Conservation (phyloP, 2,797 vertebrate species). For the Rhincodon typus region DNA sequence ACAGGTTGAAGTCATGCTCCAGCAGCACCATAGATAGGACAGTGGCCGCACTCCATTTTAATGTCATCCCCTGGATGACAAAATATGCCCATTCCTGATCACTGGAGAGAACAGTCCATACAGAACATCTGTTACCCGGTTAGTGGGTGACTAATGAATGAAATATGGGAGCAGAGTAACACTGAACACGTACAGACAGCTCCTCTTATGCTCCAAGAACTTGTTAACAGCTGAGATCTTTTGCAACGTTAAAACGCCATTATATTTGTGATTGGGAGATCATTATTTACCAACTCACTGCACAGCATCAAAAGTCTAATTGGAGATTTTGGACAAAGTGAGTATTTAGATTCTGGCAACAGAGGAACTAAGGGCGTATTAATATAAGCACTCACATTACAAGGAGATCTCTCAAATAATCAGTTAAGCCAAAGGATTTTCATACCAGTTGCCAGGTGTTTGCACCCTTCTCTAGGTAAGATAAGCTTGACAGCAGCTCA, state of each 20-base stretch:
- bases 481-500: not conserved
- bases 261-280: not conserved
- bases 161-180: not conserved
- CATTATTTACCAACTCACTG: not conserved
- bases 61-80: not conserved
- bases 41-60: not conserved
- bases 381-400: not conserved
- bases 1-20: not conserved
- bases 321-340: not conserved
- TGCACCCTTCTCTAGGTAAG: not conserved
- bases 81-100: not conserved
- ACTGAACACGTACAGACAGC: not conserved
- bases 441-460: not conserved
- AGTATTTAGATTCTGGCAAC: not conserved
- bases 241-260: not conserved
- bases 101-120: not conserved
- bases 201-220: not conserved
- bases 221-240: not conserved
- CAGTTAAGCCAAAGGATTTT: not conserved
- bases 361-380: not conserved
- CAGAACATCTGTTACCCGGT: constrained; percentile 23
- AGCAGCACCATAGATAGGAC: not conserved
- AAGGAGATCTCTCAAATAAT: not conserved
- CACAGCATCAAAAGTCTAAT: not conserved
- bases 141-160: not conserved